Percentiles rank a stretch among this genome's conserved stretches.
phyloP scores from a whole-genome alignment of 2,888 invertebrate species.

The Eueremaeus valkanovi region DNA sequence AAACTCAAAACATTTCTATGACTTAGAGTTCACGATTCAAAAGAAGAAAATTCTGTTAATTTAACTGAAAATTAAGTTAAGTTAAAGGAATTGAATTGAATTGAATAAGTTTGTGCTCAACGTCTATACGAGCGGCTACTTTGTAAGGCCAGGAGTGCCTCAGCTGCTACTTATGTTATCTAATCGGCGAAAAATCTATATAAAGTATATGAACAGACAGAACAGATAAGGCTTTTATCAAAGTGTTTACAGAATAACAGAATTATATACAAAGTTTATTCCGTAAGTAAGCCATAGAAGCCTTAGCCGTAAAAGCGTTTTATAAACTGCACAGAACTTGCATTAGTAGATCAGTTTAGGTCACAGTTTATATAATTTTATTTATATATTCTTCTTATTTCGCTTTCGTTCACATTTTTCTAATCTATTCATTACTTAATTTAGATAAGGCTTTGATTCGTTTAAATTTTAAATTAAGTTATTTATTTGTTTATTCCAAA shows the following conservation, averaged over 20 bases:
- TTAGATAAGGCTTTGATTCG: too few relatives aligned
- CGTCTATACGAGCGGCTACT: constrained; percentile 7
- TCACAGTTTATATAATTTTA: too few relatives aligned
- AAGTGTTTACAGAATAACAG: not conserved
- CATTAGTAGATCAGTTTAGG: not conserved
- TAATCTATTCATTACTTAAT: too few relatives aligned
- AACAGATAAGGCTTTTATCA: not conserved
- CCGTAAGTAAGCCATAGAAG: not conserved
- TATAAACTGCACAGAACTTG: not conserved
- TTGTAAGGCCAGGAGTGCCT: constrained; percentile 12
- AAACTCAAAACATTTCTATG: too few relatives aligned
- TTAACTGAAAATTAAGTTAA: not conserved
- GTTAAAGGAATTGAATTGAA: not conserved
- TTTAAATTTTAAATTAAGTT: too few relatives aligned
- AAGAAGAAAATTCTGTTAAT: not conserved
- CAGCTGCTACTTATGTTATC: constrained; percentile 34
- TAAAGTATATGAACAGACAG: not conserved
- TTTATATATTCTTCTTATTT: too few relatives aligned
- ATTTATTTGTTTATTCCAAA: too few relatives aligned
- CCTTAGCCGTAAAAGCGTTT: not conserved
- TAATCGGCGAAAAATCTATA: constrained; percentile 22
- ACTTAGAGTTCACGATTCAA: not conserved
- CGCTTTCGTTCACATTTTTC: too few relatives aligned
- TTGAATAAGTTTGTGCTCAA: not conserved
- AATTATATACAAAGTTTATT: not conserved